Conservation (phyloP, 1,140 invertebrate genomes). For the Formica selysi region DNA sequence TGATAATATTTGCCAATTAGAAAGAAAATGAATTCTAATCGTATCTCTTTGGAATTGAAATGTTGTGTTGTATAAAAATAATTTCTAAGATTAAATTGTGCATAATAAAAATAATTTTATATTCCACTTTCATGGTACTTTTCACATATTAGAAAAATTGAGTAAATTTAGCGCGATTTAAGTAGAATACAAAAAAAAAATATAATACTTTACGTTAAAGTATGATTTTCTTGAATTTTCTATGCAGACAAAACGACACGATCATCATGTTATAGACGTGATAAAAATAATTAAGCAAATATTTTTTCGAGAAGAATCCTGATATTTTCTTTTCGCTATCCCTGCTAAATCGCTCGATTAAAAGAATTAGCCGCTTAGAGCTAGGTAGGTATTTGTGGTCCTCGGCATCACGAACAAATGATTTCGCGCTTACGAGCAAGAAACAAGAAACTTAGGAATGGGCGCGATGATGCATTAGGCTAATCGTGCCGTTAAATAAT, state of each 20-base stretch:
- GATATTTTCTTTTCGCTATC: not conserved
- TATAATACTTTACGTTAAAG: not conserved
- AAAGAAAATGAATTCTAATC: not conserved
- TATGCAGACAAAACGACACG: not conserved
- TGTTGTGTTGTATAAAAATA: not conserved
- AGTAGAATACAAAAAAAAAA: not conserved
- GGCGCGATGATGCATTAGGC: slow-evolving; percentile 68
- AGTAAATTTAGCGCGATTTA: not conserved
- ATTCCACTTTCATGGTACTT: not conserved
- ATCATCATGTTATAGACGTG: slow-evolving; percentile 27
- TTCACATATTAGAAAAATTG: not conserved
- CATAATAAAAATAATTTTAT: not conserved
- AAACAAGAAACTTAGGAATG: slow-evolving; percentile 38
- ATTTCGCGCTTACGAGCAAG: slow-evolving; percentile 20
- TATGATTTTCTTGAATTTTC: not conserved
- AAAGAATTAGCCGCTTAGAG: slow-evolving; percentile 42
- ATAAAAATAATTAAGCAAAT: slow-evolving; percentile 65
- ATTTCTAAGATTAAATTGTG: not conserved
- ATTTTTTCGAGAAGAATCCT: slow-evolving; percentile 54
- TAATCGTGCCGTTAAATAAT: slow-evolving; percentile 77
- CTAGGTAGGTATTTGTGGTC: not conserved
- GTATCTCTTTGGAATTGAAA: not conserved
- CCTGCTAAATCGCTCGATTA: slow-evolving; percentile 54
- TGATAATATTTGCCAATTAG: not conserved
- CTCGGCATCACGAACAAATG: slow-evolving; percentile 45